Evolutionary conservation across 2,113 vertebrate genomes (phyloP), one percentile per base, ranked within the genome.

Genomic region (Tamias sibiricus): DNA sequence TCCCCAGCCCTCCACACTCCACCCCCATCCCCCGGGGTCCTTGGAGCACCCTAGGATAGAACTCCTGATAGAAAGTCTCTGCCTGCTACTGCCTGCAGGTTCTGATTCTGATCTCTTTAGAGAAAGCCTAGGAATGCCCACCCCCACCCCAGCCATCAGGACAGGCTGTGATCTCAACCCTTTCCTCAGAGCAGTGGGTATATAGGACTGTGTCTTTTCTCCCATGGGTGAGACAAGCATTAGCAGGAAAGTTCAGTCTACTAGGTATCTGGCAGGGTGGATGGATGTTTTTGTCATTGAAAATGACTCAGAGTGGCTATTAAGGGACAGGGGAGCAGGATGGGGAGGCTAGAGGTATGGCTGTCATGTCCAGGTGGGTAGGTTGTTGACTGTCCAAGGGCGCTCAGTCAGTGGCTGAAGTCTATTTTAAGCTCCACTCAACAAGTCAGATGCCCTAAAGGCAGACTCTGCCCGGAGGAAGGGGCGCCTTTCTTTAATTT

Each of bases 41-140:
- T 95, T 20, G 16, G 12, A 85, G 69, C 1, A 44, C 47, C 83
- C 75, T 87, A 77, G 88, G 90, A 44, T 59, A 59, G 84, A 87
- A 82, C 37, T 90, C 52, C 71, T 62, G 52, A 30, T 19, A 35
- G 47, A 44, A 87, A 44, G 79, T 42, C 35, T 90, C 40, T 72
- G 76, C 76, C 80, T 95, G 42, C 76, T 68, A 32, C 54, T 74
- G 35, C 40, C 72, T 2, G 13, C 82, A 42, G 20, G 26, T 64
- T 91, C 75, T n/a, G 20, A 69, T 75, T 92, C 57, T 54, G 81
- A 35, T 22, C 66, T 92, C 49, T 95, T 35, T 83, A 79, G 79
- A 95, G 81, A 66, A 92, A 90, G 49, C 32, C 44, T 77, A 49
- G 26, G 30, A 52, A 3, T 8, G 3, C 64, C 62, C 62, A 28